phyloP scores from a whole-genome alignment of 2,113 vertebrate species.

The Ceyx margarethae region DNA sequence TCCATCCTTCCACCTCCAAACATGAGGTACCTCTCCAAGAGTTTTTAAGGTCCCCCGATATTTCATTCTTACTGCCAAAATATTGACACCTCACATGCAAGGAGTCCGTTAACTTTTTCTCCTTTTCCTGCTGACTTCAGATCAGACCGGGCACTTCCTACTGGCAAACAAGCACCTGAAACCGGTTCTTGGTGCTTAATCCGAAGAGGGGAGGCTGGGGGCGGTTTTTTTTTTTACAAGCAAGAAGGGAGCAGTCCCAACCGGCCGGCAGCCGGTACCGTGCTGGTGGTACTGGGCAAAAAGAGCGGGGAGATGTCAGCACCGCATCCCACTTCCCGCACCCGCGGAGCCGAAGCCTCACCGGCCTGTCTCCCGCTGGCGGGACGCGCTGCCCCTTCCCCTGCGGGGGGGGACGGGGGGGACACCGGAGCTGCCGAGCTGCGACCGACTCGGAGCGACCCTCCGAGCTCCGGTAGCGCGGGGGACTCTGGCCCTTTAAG shows the following conservation, averaged over 20 bases:
- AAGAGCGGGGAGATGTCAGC: not conserved
- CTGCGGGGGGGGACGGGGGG: no score
- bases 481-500: not conserved
- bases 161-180: not conserved
- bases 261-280: not conserved
- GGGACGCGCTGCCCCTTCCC: not conserved
- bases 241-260: not conserved
- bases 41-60: not conserved
- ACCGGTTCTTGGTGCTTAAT: not conserved
- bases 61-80: not conserved
- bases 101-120: not conserved
- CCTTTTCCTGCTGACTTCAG: not conserved
- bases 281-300: fast-evolving
- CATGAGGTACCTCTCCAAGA: not conserved
- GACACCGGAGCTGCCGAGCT: no score
- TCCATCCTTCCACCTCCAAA: no score
- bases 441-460: no score
- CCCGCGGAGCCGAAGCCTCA: not conserved
- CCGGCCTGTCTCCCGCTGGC: not conserved
- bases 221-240: not conserved
- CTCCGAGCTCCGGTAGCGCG: no score
- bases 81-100: not conserved
- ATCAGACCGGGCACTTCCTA: not conserved
- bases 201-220: not conserved
- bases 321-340: not conserved